phyloP scores from a whole-genome alignment of 2,888 invertebrate species.

The Tenthredo amoena region DNA sequence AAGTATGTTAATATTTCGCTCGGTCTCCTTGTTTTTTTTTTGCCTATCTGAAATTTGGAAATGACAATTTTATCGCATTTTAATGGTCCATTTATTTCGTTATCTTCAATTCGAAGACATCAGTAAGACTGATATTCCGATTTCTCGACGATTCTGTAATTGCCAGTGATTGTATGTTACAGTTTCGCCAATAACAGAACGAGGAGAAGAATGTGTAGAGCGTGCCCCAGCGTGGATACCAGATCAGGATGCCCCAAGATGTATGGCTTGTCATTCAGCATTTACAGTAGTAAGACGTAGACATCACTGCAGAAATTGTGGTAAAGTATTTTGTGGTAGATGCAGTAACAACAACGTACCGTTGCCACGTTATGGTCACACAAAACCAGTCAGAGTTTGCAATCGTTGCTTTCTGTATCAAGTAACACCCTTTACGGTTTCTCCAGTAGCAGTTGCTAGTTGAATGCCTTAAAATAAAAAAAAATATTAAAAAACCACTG shows the following conservation, averaged over 20 bases:
- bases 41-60: background rate
- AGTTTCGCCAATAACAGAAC: slow-evolving; percentile 73
- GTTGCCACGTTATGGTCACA: slow-evolving; percentile 94
- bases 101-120: background rate
- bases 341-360: slow-evolving; percentile 97
- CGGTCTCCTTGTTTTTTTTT: background rate
- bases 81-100: background rate
- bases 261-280: slow-evolving; percentile 94
- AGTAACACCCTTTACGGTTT: slow-evolving; percentile 82
- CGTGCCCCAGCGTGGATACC: slow-evolving; percentile 96
- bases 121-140: background rate
- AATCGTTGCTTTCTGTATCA: slow-evolving; percentile 91
- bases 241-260: slow-evolving; percentile 93
- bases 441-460: slow-evolving; percentile 73
- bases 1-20: slow-evolving; percentile 61
- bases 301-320: slow-evolving; percentile 98
- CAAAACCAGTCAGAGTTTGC: slow-evolving; percentile 96
- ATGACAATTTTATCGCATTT: background rate
- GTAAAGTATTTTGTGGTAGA: slow-evolving; percentile 96
- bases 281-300: slow-evolving; percentile 97
- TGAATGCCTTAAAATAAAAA: slow-evolving; percentile 66
- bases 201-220: slow-evolving; percentile 76
- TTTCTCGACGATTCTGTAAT: background rate
- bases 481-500: background rate
- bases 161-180: background rate